Percentiles rank a stretch among this genome's conserved stretches.
Evolutionary conservation across 1,140 invertebrate species (phyloP).

Genomic region (Camponotus floridanus): DNA sequence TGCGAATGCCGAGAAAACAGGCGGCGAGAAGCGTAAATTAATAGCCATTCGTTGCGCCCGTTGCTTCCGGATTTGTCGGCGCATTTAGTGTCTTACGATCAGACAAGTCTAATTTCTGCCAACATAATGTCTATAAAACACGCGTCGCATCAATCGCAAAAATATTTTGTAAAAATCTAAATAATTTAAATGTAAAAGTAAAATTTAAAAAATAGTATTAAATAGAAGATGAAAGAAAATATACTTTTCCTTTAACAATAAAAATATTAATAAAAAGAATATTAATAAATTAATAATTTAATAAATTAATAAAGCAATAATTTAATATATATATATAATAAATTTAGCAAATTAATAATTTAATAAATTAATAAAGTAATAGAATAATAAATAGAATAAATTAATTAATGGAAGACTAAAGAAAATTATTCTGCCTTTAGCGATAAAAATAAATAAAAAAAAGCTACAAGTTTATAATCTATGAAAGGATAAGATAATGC

Average conservation of each 20-base stretch:
- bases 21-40: slow-evolving; percentile 34
- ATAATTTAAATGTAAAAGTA: background rate
- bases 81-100: background rate
- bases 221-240: too few relatives aligned
- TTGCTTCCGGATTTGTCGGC: slow-evolving; percentile 41
- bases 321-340: too few relatives aligned
- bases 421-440: background rate
- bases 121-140: slow-evolving; percentile 9
- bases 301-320: too few relatives aligned
- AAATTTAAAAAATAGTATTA: background rate
- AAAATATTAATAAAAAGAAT: background rate
- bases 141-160: background rate
- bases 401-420: background rate
- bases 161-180: background rate
- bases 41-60: slow-evolving; percentile 16
- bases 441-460: background rate
- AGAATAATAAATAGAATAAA: background rate
- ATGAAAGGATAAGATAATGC: background rate
- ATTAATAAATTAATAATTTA: too few relatives aligned
- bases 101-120: slow-evolving; percentile 21
- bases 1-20: slow-evolving; percentile 22
- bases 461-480: background rate
- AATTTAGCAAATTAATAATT: too few relatives aligned
- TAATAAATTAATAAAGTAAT: too few relatives aligned
- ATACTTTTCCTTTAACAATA: background rate